phyloP scores from a whole-genome alignment of 2,888 invertebrate genomes.

The Clusia tigrina region DNA sequence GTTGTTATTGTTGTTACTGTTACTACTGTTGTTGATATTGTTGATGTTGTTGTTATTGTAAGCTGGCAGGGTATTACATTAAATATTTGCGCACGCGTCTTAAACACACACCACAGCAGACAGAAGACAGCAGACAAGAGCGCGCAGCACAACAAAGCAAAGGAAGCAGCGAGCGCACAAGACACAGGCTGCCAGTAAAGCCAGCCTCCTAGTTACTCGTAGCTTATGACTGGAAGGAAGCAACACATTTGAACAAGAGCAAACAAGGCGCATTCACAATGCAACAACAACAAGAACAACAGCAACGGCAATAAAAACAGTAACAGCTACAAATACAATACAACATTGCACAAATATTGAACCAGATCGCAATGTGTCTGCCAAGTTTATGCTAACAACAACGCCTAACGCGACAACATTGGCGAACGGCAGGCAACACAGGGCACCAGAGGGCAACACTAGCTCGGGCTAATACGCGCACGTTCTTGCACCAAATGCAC shows the following conservation, averaged over 20 bases:
- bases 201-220: too few relatives aligned
- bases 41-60: constrained; percentile 22
- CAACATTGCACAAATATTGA: not conserved
- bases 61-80: constrained; percentile 31
- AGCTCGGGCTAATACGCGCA: not conserved
- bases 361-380: constrained; percentile 3
- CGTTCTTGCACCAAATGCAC: not conserved
- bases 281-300: not conserved
- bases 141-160: constrained; percentile 2
- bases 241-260: not conserved
- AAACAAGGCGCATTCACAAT: not conserved
- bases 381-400: constrained; percentile 22
- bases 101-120: constrained; percentile 6
- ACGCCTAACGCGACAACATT: constrained; percentile 7
- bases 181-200: too few relatives aligned
- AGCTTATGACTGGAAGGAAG: not conserved
- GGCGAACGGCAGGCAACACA: not conserved
- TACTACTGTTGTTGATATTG: constrained; percentile 18
- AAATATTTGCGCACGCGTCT: constrained; percentile 36
- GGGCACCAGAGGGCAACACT: too few relatives aligned
- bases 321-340: not conserved
- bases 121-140: not conserved
- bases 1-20: constrained; percentile 17
- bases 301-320: not conserved
- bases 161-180: too few relatives aligned